Evolutionary conservation across 1,140 invertebrate genomes (phyloP).

Genomic region (Hermatobates lingyangjiaoensis): DNA sequence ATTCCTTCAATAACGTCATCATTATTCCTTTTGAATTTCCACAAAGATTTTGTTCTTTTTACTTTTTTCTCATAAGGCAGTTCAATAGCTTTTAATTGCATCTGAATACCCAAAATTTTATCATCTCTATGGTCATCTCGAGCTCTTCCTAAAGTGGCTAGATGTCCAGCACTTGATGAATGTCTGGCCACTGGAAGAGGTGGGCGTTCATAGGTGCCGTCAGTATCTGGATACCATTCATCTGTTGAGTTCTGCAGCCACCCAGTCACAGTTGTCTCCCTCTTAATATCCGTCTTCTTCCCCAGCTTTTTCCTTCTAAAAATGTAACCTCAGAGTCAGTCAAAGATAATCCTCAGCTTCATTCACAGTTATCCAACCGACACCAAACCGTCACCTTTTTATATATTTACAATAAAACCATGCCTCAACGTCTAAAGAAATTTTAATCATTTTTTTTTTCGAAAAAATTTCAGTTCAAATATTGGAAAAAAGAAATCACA

Average conservation of each 20-base stretch:
- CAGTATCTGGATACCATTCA: conserved; percentile 18
- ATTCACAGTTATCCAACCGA: too few species aligned
- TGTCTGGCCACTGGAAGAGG: conserved; percentile 13
- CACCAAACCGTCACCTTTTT: too few species aligned
- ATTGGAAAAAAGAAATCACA: too few species aligned
- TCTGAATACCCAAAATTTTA: conserved; percentile 16
- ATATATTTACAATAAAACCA: too few species aligned
- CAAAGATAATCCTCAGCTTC: too few species aligned
- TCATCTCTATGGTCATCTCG: conserved; percentile 26
- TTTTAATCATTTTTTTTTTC: too few species aligned
- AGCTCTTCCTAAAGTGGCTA: conserved; percentile 18
- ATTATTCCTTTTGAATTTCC: conserved; percentile 53
- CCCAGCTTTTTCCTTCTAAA: background rate
- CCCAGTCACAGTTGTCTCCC: conserved; percentile 24
- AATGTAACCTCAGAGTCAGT: too few species aligned
- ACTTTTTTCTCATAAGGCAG: conserved; percentile 25
- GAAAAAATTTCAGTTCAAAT: too few species aligned
- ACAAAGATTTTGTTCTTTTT: conserved; percentile 58
- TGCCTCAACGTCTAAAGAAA: too few species aligned
- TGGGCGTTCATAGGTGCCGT: conserved; percentile 4
- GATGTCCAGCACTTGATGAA: conserved; percentile 16
- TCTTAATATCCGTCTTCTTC: conserved; percentile 9
- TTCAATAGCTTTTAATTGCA: conserved; percentile 17
- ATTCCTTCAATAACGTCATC: conserved; percentile 59
- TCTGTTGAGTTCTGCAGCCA: conserved; percentile 26